Evolutionary conservation across 2,888 invertebrate species (phyloP), one percentile per base, ranked within the genome.

Genomic region (Agrochola circellaris): DNA sequence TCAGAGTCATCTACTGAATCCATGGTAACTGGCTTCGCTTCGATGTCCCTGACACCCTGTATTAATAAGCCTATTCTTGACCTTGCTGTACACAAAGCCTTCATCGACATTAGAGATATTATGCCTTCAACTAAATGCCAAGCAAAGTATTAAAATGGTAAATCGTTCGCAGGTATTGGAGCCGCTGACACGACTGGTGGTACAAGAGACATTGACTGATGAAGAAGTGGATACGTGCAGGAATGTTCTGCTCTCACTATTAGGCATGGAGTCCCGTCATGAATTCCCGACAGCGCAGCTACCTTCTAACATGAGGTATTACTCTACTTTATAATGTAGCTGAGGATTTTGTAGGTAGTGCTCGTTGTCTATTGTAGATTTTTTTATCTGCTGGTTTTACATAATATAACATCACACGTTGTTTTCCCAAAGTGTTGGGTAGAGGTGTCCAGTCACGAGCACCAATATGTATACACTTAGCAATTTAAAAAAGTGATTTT

Each of bases 141-240:
- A 60, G 23, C 30, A 26, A 6, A 65, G n/a, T 23, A 15, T 30
- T 51, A 15, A 67, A 48, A 48, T 30, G 23, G 7, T 67, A 15
- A 66, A 42, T 45, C 0, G 13, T 73, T 69, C 15, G 0, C 90
- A 98, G 98, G 98, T 98, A 86, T 97, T 99, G 84, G 98, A 98
- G 86, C 98, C 99, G 0, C 94, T 99, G 51, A 97, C 98, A 0
- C 97, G 97, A 15, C 94, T 99, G 69, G 98, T 99, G 89, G 97
- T 98, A 0, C 98, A 99, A 92, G 98, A 99, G 84, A 97, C 97
- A 54, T 95, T 99, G 82, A 98, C 98, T 0, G 98, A 98, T n/a
- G 98, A 98, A 6, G 99, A 99, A 90, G 98, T 99, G 34, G 97
- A 98, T 38, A 98, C 98, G 73, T 99, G 99, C 89, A 98, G 98